Percentiles rank a stretch among this genome's conserved stretches.
Evolutionary conservation across 2,113 vertebrate genomes (phyloP).

Genomic region (Stigmatopora argus): DNA sequence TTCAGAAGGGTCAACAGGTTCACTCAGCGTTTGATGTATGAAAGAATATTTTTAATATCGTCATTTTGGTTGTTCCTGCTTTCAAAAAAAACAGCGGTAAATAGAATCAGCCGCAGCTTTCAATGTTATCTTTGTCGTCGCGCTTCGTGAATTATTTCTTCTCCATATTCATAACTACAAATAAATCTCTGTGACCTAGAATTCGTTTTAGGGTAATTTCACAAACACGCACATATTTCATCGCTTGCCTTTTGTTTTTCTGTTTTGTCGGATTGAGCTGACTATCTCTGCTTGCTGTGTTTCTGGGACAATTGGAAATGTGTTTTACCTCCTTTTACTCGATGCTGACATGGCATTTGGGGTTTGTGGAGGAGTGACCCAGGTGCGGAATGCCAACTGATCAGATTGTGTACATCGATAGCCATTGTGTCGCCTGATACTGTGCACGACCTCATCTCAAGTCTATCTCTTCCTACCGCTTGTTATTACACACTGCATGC

Average conservation of each 20-base stretch:
- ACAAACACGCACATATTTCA: conserved; percentile 25
- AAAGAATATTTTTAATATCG: conserved; percentile 33
- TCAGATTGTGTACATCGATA: conserved; percentile 40
- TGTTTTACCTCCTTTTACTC: conserved; percentile 21
- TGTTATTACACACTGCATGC: conserved; percentile 51
- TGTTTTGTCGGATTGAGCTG: conserved; percentile 35
- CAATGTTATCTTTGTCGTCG: conserved; percentile 46
- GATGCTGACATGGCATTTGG: conserved; percentile 15
- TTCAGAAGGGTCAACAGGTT: conserved; percentile 64
- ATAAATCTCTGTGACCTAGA: conserved; percentile 52
- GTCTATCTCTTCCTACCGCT: conserved; percentile 35
- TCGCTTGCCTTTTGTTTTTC: conserved; percentile 16
- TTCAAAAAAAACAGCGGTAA: conserved; percentile 21
- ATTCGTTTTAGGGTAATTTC: conserved; percentile 39
- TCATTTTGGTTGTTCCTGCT: conserved; percentile 42
- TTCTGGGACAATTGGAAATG: conserved; percentile 37
- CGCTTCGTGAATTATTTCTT: conserved; percentile 42
- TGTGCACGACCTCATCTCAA: conserved; percentile 27
- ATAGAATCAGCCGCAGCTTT: conserved; percentile 49
- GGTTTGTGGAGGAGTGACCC: conserved; percentile 26
- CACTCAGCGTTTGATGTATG: conserved; percentile 57
- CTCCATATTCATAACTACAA: conserved; percentile 54
- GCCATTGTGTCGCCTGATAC: conserved; percentile 21
- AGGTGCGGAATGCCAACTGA: conserved; percentile 28
- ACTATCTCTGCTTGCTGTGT: conserved; percentile 43